Evolutionary conservation across 2,888 invertebrate species (phyloP).

Genomic region (Cephus pulcher): DNA sequence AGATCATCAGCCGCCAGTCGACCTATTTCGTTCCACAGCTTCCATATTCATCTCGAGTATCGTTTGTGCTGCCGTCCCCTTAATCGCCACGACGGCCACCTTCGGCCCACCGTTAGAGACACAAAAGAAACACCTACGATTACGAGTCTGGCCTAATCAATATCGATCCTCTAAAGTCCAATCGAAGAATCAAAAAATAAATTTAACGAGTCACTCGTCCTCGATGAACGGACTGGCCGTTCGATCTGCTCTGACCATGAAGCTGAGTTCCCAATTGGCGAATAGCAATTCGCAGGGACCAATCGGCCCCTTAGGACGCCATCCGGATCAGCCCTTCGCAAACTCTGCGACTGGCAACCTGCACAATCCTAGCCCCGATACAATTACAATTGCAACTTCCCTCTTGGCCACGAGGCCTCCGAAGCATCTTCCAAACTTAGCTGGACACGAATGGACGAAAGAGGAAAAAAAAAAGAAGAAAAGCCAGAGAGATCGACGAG

Average conservation of each 20-base stretch:
- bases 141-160: neutral
- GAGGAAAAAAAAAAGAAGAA: conserved; percentile 6
- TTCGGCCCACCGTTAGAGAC: no score
- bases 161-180: no score
- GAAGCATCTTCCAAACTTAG: neutral
- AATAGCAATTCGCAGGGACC: no score
- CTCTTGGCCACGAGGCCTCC: no score
- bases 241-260: neutral
- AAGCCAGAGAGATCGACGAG: neutral
- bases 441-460: neutral
- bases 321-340: no score
- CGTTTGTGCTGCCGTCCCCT: neutral
- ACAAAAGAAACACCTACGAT: neutral
- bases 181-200: neutral
- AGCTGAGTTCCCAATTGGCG: neutral
- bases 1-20: neutral
- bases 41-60: no score
- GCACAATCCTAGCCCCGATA: no score
- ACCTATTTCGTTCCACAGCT: neutral
- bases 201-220: neutral
- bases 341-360: no score
- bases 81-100: neutral
- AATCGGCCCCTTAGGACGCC: no score
- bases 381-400: neutral
- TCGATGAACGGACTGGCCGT: neutral